Base-by-base conservation (phyloP, 2,797 vertebrate species). In the Clamator glandarius region DNA sequence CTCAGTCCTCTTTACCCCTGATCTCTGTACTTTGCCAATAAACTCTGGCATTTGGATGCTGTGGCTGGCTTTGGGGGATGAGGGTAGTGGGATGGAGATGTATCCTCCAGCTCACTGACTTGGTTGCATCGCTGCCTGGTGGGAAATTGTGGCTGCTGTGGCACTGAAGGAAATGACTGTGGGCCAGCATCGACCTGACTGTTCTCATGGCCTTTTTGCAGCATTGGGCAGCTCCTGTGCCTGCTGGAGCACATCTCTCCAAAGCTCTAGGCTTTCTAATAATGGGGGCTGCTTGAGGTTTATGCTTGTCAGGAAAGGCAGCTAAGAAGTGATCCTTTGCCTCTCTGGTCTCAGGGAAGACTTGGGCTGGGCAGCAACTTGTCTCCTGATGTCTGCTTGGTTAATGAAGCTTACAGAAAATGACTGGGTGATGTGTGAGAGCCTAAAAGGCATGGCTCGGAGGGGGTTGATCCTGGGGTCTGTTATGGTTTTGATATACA, bases 91-190 rank as follows among this genome's bases (percentile, higher is more conserved):
- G 29, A 15, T 51, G 29, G 79, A 64, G 21, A 7, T 46, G 24
- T 21, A 12, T 64, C 31, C 16, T 83, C 3, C 46, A 48, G 31
- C 6, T 52, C n/a, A 36, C 48, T 66, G 77, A 5, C 11, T 29
- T 0, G 0, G 8, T 26, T 2, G 1, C n/a, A 7, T 72, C 1
- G 1, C 63, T 89, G 58, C 15, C 12, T 1, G 3, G 31, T 69
- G 54, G 21, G 13, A 75, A 91, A 44, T 13, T 9, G 26, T 29
- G 33, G 33, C 52, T 67, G 58, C 52, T 2, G 1, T 1, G 1
- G 26, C 52, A 41, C 41, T 59, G 24, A 58, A 63, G 25, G 42
- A 57, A 33, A 16, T 29, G 20, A 2, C 8, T 5, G 3, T 39
- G n/a, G 51, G 54, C 42, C 51, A 82, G 12, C 41, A 50, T 1